Evolutionary conservation across 1,140 invertebrate species (phyloP).

Genomic region (Pseudomyrmex pallidus): DNA sequence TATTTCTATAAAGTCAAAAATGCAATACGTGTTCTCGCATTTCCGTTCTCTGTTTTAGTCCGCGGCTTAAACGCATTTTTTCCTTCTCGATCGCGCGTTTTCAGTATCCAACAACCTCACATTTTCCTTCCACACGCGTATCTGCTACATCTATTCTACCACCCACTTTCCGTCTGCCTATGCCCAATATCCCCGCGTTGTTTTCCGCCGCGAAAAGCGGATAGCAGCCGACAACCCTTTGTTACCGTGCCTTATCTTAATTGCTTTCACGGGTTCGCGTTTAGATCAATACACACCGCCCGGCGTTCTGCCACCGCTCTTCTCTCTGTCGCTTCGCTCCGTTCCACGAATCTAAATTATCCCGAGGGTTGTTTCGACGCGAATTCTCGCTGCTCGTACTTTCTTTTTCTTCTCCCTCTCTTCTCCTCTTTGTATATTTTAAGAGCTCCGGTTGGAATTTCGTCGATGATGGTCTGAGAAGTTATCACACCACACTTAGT

Average conservation of each 20-base stretch:
- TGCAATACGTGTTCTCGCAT: neutral
- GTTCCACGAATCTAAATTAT: constrained; percentile 80
- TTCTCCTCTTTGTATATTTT: constrained; percentile 58
- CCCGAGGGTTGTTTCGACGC: constrained; percentile 74
- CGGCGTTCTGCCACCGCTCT: constrained; percentile 51
- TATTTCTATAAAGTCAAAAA: neutral
- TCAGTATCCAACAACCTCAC: neutral
- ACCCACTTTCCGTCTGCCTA: constrained; percentile 17
- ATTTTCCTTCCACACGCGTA: constrained; percentile 21
- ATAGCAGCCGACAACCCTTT: constrained; percentile 82
- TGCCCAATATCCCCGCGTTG: constrained; percentile 52
- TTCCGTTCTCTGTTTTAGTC: neutral
- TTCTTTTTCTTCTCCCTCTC: constrained; percentile 17
- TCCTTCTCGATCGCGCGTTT: neutral
- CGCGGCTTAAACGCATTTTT: neutral
- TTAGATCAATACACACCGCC: constrained; percentile 82
- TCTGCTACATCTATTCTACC: constrained; percentile 9
- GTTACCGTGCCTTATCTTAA: constrained; percentile 84
- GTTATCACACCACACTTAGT: constrained; percentile 41
- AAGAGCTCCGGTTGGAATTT: constrained; percentile 31
- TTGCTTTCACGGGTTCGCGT: constrained; percentile 83
- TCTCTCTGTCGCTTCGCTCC: constrained; percentile 35
- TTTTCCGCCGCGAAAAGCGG: constrained; percentile 76
- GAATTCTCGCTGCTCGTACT: constrained; percentile 57
- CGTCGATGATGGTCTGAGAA: constrained; percentile 19